Evolutionary conservation across 2,113 vertebrate genomes (phyloP).

Genomic region (Eurystomus gularis): DNA sequence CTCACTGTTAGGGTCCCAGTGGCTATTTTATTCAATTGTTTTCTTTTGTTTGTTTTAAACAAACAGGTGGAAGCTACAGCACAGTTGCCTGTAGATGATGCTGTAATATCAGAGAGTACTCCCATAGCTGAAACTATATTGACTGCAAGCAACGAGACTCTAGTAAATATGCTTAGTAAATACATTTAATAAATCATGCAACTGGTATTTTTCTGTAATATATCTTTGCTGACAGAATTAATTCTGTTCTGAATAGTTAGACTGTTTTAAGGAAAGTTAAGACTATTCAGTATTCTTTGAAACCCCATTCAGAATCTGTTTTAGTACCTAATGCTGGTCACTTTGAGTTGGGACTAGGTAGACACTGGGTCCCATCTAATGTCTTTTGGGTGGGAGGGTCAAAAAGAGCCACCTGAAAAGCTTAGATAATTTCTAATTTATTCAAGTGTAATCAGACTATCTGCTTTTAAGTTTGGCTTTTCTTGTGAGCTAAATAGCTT

Average conservation of each 20-base stretch:
- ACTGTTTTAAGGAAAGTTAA: neutral
- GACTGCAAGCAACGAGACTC: constrained; percentile 81
- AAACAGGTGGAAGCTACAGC: constrained; percentile 82
- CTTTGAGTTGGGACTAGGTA: neutral
- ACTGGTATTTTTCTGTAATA: constrained; percentile 64
- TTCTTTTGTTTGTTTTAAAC: constrained; percentile 78
- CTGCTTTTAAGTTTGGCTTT: constrained; percentile 25
- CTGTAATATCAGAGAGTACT: constrained; percentile 79
- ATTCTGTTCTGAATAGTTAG: neutral
- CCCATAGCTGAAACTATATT: constrained; percentile 81
- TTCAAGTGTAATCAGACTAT: neutral
- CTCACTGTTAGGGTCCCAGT: constrained; percentile 51
- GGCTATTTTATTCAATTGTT: constrained; percentile 72
- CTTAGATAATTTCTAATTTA: neutral
- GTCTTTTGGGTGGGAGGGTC: neutral
- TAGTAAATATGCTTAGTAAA: constrained; percentile 81
- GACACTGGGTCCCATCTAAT: neutral
- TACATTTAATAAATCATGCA: constrained; percentile 64
- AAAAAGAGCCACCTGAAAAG: neutral
- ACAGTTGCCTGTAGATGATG: constrained; percentile 81
- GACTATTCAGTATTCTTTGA: neutral
- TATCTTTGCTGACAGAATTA: constrained; percentile 4
- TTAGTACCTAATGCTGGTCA: neutral
- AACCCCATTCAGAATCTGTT: neutral
- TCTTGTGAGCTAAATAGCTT: constrained; percentile 22